phyloP scores from a whole-genome alignment of 2,888 invertebrate genomes.

The Chirona hameri region DNA sequence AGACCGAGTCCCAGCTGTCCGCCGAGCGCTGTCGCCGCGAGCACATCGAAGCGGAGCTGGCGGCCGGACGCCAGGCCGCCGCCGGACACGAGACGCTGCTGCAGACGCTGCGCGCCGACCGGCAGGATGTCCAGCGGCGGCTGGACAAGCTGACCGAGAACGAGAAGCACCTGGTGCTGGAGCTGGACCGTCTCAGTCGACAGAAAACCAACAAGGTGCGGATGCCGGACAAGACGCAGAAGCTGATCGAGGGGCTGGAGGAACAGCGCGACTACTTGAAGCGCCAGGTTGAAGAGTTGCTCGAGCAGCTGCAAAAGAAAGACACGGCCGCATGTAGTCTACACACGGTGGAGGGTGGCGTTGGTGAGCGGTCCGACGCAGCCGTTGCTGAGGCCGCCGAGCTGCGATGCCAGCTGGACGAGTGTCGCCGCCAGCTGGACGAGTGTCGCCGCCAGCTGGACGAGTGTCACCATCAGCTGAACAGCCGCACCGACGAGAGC shows the following conservation, averaged over 20 bases:
- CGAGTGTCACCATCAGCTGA: background rate
- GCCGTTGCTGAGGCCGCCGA: background rate
- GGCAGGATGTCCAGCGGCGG: background rate
- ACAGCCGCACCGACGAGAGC: background rate
- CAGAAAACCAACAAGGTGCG: slow-evolving; percentile 22
- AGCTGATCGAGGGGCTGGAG: background rate
- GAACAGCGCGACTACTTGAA: slow-evolving; percentile 13
- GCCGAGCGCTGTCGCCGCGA: slow-evolving; percentile 22
- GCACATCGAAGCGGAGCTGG: background rate
- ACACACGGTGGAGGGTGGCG: too few species aligned
- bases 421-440: background rate
- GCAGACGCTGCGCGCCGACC: background rate
- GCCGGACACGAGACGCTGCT: background rate
- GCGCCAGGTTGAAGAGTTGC: background rate
- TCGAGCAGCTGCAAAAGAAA: background rate
- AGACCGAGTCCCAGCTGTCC: slow-evolving; percentile 5
- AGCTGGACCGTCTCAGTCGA: slow-evolving; percentile 12
- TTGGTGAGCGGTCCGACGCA: too few species aligned
- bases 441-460: background rate
- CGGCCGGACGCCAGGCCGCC: background rate
- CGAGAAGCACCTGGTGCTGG: slow-evolving; percentile 5
- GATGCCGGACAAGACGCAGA: slow-evolving; percentile 1
- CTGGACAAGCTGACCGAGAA: background rate
- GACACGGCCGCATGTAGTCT: background rate
- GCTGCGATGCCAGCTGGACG: background rate